Percentiles rank a stretch among this genome's conserved stretches.
Evolutionary conservation across 2,113 vertebrate species (phyloP).

Genomic region (Pelobates fuscus): DNA sequence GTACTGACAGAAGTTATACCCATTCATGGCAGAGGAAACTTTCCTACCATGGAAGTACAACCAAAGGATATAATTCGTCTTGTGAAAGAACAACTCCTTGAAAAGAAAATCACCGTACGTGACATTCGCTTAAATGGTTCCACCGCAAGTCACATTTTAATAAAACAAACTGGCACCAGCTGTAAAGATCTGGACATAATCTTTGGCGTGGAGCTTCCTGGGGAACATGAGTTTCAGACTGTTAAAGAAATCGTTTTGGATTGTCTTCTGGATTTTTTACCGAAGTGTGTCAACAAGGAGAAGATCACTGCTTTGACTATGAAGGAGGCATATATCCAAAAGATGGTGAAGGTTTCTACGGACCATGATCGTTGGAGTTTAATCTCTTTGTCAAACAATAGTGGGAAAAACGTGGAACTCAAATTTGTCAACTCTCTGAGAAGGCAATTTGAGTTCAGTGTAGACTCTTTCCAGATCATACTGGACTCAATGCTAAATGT

Average conservation of each 20-base stretch:
- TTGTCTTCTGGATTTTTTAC: slow-evolving; percentile 86
- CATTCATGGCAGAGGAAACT: slow-evolving; percentile 93
- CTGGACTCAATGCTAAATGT: slow-evolving; percentile 82
- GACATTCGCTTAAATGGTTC: slow-evolving; percentile 94
- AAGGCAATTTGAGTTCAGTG: slow-evolving; percentile 96
- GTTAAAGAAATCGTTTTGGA: slow-evolving; percentile 89
- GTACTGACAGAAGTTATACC: slow-evolving; percentile 88
- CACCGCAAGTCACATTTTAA: slow-evolving; percentile 91
- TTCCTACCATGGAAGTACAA: slow-evolving; percentile 92
- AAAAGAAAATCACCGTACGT: slow-evolving; percentile 81
- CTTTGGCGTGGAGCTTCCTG: slow-evolving; percentile 87
- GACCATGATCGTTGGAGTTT: slow-evolving; percentile 93
- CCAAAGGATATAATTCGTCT: slow-evolving; percentile 88
- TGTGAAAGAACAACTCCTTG: slow-evolving; percentile 81
- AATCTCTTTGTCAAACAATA: slow-evolving; percentile 95
- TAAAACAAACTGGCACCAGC: slow-evolving; percentile 83
- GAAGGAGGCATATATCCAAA: slow-evolving; percentile 95
- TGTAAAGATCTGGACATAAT: slow-evolving; percentile 97
- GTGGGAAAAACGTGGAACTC: slow-evolving; percentile 92
- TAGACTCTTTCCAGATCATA: slow-evolving; percentile 96
- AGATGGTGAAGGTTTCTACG: slow-evolving; percentile 94
- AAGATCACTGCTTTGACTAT: slow-evolving; percentile 88
- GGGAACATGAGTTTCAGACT: slow-evolving; percentile 87
- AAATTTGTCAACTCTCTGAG: slow-evolving; percentile 88
- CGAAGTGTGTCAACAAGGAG: slow-evolving; percentile 89